Percentiles rank a stretch among this genome's conserved stretches.
phyloP scores from a whole-genome alignment of 2,888 invertebrate genomes.

The Danaus chrysippus region DNA sequence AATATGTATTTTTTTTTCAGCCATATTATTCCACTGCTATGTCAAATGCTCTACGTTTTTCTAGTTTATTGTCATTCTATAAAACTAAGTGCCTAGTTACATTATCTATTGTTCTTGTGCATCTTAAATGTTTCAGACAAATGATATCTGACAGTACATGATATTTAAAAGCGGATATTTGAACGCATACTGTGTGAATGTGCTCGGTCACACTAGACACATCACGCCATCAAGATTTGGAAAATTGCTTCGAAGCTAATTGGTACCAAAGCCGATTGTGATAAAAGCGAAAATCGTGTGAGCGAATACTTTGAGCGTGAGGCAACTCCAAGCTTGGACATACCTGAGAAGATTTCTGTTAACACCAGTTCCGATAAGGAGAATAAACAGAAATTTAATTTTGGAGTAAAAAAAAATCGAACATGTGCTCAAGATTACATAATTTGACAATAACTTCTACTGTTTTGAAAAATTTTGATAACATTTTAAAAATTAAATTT shows the following conservation, averaged over 20 bases:
- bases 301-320: slow-evolving; percentile 55
- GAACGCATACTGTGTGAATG: slow-evolving; percentile 44
- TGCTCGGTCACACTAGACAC: slow-evolving; percentile 45
- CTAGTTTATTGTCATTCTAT: slow-evolving; percentile 20
- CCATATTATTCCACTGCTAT: background rate
- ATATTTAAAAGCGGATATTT: slow-evolving; percentile 39
- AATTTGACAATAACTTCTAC: background rate
- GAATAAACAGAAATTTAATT: slow-evolving; percentile 64
- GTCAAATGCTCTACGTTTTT: background rate
- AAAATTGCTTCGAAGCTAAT: slow-evolving; percentile 44
- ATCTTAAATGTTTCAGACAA: slow-evolving; percentile 13
- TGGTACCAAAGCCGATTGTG: slow-evolving; percentile 53
- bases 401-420: slow-evolving; percentile 34
- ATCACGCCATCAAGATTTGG: slow-evolving; percentile 34
- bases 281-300: slow-evolving; percentile 62
- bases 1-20: background rate
- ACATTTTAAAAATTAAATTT: too few relatives aligned
- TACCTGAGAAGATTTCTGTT: slow-evolving; percentile 77
- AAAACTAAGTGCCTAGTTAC: slow-evolving; percentile 26
- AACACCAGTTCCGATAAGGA: slow-evolving; percentile 72
- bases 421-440: slow-evolving; percentile 29
- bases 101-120: slow-evolving; percentile 24
- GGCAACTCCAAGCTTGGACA: slow-evolving; percentile 68
- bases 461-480: too few relatives aligned
- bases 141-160: slow-evolving; percentile 21